Percentiles rank a stretch among this genome's conserved stretches.
These are phyloP conservation scores for Glomeris maerens DNA, from an alignment of 1,140 invertebrate species.

Conservation along the genomic window DNA sequence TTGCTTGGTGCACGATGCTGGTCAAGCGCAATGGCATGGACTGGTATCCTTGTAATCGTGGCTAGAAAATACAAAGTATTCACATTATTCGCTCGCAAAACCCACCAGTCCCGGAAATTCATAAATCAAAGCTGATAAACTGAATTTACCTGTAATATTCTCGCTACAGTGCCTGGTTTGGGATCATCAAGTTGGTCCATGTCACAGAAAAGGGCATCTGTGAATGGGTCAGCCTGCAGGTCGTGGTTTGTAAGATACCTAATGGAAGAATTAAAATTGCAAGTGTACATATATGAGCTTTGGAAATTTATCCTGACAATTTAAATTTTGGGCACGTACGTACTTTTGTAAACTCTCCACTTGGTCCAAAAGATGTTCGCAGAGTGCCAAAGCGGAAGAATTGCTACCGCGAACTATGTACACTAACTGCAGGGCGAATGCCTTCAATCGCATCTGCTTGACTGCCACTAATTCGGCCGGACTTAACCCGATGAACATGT, in stretches of 20 bases:
- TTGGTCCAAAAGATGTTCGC: constrained; percentile 46
- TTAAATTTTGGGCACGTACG: constrained; percentile 9
- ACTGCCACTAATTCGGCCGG: constrained; percentile 57
- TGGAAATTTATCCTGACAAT: not conserved
- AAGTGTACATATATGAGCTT: too few species aligned
- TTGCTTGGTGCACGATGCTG: constrained; percentile 35
- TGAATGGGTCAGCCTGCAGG: constrained; percentile 57
- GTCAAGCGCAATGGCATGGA: constrained; percentile 19
- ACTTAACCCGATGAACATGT: constrained; percentile 64
- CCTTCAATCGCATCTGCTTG: constrained; percentile 67
- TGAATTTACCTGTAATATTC: constrained; percentile 44
- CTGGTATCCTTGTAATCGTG: constrained; percentile 15
- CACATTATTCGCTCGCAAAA: not conserved
- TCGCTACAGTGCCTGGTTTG: constrained; percentile 66
- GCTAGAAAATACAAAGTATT: constrained; percentile 3
- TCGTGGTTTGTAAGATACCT: constrained; percentile 34
- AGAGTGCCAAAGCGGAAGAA: constrained; percentile 43
- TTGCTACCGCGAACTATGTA: constrained; percentile 49
- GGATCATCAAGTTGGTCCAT: constrained; percentile 61
- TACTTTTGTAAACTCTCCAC: constrained; percentile 42
- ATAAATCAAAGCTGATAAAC: too few species aligned
- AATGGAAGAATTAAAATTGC: constrained; percentile 11
- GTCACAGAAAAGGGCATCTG: constrained; percentile 57
- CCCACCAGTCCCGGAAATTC: not conserved
- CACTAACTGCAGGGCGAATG: constrained; percentile 65